These are phyloP conservation scores for Pimpla rufipes DNA, from an alignment of 2,888 invertebrate species.

Conservation along the genomic window DNA sequence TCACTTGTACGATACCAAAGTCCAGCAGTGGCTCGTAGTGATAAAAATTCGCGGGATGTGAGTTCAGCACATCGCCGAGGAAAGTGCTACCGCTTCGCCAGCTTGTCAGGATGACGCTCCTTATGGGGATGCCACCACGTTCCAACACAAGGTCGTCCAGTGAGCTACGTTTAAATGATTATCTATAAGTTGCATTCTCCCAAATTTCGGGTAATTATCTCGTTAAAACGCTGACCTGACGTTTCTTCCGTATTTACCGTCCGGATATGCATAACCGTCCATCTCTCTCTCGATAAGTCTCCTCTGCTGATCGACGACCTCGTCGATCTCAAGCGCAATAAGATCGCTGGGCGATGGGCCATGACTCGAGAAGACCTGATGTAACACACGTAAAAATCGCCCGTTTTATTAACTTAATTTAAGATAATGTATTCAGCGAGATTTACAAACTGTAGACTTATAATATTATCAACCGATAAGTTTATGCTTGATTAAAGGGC, in stretches of 20 bases:
- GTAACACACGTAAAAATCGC: neutral
- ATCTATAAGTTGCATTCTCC: neutral
- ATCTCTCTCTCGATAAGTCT: slow-evolving; percentile 87
- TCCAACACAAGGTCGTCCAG: slow-evolving; percentile 90
- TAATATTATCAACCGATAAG: neutral
- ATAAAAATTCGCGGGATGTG: slow-evolving; percentile 95
- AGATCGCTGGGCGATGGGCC: slow-evolving; percentile 69
- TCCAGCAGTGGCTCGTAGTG: slow-evolving; percentile 96
- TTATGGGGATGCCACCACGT: slow-evolving; percentile 90
- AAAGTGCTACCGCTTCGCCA: slow-evolving; percentile 97
- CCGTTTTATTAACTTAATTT: neutral
- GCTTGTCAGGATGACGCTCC: slow-evolving; percentile 93
- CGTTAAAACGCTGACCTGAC: slow-evolving; percentile 82
- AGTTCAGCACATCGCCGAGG: slow-evolving; percentile 93
- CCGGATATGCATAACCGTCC: slow-evolving; percentile 88
- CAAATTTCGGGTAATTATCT: neutral
- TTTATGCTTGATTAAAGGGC: neutral
- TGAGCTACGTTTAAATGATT: slow-evolving; percentile 81
- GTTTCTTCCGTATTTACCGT: slow-evolving; percentile 86
- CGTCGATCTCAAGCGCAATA: slow-evolving; percentile 85
- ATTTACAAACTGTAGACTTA: neutral
- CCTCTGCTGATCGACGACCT: slow-evolving; percentile 88
- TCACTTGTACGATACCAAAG: slow-evolving; percentile 93
- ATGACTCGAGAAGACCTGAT: slow-evolving; percentile 70
- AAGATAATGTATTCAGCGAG: neutral